Evolutionary conservation across 2,888 invertebrate species (phyloP), one percentile per base, ranked within the genome.

Genomic region (Muscina levida): DNA sequence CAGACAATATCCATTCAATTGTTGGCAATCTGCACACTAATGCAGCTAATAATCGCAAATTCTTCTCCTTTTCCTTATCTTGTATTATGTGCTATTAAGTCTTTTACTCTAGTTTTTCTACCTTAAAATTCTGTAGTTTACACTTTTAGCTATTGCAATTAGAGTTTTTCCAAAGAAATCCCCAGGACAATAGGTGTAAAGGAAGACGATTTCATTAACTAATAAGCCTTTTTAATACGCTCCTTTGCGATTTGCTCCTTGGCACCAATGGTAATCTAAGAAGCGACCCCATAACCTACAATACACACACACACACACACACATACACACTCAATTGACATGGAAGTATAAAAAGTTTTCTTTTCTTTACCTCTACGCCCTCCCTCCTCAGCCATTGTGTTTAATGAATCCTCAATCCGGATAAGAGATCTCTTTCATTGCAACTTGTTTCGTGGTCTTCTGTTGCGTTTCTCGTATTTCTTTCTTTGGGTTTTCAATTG

Each of bases 131-230:
- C n/a, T n/a, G n/a, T n/a, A n/a, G n/a, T n/a, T n/a, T n/a, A n/a
- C n/a, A n/a, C n/a, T n/a, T n/a, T n/a, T n/a, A n/a, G n/a, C n/a
- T n/a, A n/a, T n/a, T n/a, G n/a, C n/a, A n/a, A n/a, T n/a, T n/a
- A n/a, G 11, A 13, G 15, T 5, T 62, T 19, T 42, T 1, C 42
- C 22, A 42, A 19, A 62, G 62, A 62, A 62, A 62, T 13, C 37
- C 42, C 2, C 19, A 59, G 11, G 11, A 62, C 39, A 62, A 37
- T 31, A 22, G 39, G 15, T 39, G 42, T 42, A 62, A 42, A 62
- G 19, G 62, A 62, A 62, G 42, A 62, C 62, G 62, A 62, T 62
- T 62, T 62, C 62, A 62, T 62, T 62, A 62, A 62, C 62, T 62
- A 62, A 62, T 62, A 62, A 62, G 62, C 62, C 62, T 42, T 62